Evolutionary conservation across 2,797 vertebrate species (phyloP), one percentile per base, ranked within the genome.

Genomic region (Ctenochaetus hawaiiensis): DNA sequence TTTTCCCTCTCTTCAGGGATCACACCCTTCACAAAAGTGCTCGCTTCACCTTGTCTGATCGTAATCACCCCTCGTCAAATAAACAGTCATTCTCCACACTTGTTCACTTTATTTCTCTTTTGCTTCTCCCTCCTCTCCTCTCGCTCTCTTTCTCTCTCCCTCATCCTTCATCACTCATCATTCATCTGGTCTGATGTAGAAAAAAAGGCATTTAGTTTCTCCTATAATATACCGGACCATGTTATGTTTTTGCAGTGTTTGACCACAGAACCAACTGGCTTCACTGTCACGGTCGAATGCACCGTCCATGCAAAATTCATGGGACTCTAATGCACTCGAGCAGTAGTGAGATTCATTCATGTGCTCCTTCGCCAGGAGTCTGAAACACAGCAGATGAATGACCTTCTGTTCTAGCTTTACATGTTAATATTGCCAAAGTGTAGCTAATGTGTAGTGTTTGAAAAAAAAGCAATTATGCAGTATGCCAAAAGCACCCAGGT

Each of bases 11-110:
- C 77, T 79, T 86, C 49, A 10, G 84, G 75, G 77, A 86, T 88
- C 66, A 62, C 83, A 86, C 80, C 83, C 84, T 78, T 72, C 34
- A 59, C 77, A 63, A 87, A 86, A 80, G 75, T 64, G 72, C 80
- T 81, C 22, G 66, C 76, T 86, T 91, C 89, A 90, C 90, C 88
- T 88, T 86, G 88, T 88, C 84, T 69, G 81, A 85, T 88, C 67
- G 43, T 86, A 85, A 89, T 86, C 89, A 54, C 78, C 79, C 75
- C 68, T 83, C 34, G 53, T 85, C 80, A 92, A 91, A 92, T 89
- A 91, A 92, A 93, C 84, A 82, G 56, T 67, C 68, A 3, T 66
- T 76, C 74, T 77, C 76, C 75, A 66, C 81, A 83, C 89, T 83
- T 77, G 65, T 83, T 90, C 80, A 77, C 79, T 85, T 80, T 84